A percentile compares a stretch with the other conserved stretches of the same genome.
phyloP scores from a whole-genome alignment of 1,140 invertebrate genomes.

The Psix sp. region DNA sequence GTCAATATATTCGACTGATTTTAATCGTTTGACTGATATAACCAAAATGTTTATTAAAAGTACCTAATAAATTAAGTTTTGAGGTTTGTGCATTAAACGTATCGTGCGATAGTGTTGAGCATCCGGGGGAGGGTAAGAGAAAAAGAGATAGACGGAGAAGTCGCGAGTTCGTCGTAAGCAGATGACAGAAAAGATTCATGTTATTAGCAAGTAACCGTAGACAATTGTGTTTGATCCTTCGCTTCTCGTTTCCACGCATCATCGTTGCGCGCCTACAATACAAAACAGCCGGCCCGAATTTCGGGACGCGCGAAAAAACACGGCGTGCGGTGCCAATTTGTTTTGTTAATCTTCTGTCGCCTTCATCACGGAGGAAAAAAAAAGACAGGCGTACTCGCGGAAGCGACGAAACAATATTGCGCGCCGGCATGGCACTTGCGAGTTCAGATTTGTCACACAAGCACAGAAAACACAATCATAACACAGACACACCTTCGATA shows the following conservation, averaged over 20 bases:
- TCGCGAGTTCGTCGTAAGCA: slow-evolving; percentile 62
- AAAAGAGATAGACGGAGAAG: slow-evolving; percentile 45
- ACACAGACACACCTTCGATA: slow-evolving; percentile 56
- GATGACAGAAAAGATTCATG: slow-evolving; percentile 62
- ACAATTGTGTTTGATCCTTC: slow-evolving; percentile 60
- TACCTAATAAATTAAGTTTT: slow-evolving; percentile 76
- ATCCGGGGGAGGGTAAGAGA: slow-evolving; percentile 13
- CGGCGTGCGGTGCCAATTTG: no score
- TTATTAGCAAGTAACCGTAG: slow-evolving; percentile 44
- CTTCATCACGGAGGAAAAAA: no score
- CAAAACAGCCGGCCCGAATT: slow-evolving; percentile 49
- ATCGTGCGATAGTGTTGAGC: slow-evolving; percentile 49
- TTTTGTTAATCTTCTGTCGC: no score
- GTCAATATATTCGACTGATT: slow-evolving; percentile 76
- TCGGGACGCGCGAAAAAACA: no score
- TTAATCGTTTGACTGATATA: slow-evolving; percentile 77
- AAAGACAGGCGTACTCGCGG: no score
- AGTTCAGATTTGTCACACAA: slow-evolving; percentile 42
- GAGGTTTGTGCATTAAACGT: slow-evolving; percentile 61
- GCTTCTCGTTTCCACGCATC: slow-evolving; percentile 65
- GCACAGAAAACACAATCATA: no score
- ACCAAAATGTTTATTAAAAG: slow-evolving; percentile 76
- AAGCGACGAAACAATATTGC: no score
- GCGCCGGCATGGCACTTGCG: no score
- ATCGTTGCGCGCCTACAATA: slow-evolving; percentile 56